These are phyloP conservation scores for Scaptomyza reducta DNA, from an alignment of 2,888 invertebrate species.

Conservation along the genomic window DNA sequence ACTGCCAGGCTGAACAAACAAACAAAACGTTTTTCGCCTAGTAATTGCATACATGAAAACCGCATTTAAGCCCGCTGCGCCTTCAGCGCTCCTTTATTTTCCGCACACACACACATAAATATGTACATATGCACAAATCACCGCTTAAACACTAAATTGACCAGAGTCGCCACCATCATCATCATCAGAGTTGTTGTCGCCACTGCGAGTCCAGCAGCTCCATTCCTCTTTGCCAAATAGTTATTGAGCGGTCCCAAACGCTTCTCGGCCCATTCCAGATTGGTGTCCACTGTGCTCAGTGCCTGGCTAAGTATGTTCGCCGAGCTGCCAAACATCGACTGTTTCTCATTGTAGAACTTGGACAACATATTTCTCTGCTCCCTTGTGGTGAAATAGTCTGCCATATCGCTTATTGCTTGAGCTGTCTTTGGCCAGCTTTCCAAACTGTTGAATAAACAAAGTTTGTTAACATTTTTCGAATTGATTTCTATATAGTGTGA, in stretches of 20 bases:
- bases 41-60: constrained; percentile 75
- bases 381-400: constrained; percentile 71
- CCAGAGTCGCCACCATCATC: constrained; percentile 29
- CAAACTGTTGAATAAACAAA: constrained; percentile 53
- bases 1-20: constrained; percentile 17
- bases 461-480: background rate
- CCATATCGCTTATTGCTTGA: constrained; percentile 59
- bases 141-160: constrained; percentile 33
- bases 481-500: background rate
- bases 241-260: constrained; percentile 58
- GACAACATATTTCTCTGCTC: constrained; percentile 58
- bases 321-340: constrained; percentile 59
- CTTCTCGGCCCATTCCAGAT: constrained; percentile 78
- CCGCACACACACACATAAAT: background rate
- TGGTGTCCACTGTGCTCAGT: constrained; percentile 64
- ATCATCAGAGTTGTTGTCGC: constrained; percentile 4
- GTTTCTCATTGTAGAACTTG: constrained; percentile 55
- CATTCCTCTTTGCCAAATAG: constrained; percentile 60
- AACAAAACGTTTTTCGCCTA: constrained; percentile 65
- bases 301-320: constrained; percentile 56
- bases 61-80: constrained; percentile 69
- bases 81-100: constrained; percentile 36
- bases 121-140: constrained; percentile 32
- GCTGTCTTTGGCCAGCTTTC: constrained; percentile 67
- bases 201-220: constrained; percentile 36